Evolutionary conservation across 2,888 invertebrate species (phyloP), one percentile per base, ranked within the genome.

Genomic region (Sarcophaga carnaria): DNA sequence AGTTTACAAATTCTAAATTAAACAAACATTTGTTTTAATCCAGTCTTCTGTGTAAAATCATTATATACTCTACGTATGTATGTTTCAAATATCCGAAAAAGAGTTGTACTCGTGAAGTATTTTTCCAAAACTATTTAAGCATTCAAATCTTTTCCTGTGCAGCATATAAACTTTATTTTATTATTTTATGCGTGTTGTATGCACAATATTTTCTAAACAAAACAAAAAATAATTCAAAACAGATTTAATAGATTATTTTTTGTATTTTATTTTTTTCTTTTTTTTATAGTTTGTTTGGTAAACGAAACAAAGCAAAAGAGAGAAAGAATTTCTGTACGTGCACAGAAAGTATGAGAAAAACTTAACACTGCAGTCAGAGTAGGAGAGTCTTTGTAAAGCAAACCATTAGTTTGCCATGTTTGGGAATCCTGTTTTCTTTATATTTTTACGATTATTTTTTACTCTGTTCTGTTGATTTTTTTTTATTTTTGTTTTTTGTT

Each of bases 351-450:
- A 20, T 62, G 25, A 8, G 25, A 17, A 54, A 54, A 17, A 54
- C 12, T 25, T 22, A 64, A 64, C 12, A 8, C 0, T 25, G 12
- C 20, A 22, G 64, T 25, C 3, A 22, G 25, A 14, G 22, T 12
- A 63, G 12, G 22, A 63, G 3, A 10, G 64, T 27, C 3, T 25
- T 12, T 10, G 64, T 59, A 54, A 49, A 27, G 63, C 22, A 66
- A 54, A 64, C 27, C 49, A 54, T 66, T 76, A 64, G 49, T 64
- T 76, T 66, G 37, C 11, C 47, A 64, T 75, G 74, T 63, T 47
- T 75, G 11, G 47, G 67, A 64, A 27, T 62, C 69, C 22, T 70
- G 47, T 27, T 79, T 71, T 69, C 74, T 20, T 72, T 63, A 54
- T 62, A 17, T 67, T 20, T 69, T 66, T 75, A 37, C 37, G 37